Evolutionary conservation across 2,888 invertebrate species (phyloP), one percentile per base, ranked within the genome.

Genomic region (Prosopocoilus inquinatus): DNA sequence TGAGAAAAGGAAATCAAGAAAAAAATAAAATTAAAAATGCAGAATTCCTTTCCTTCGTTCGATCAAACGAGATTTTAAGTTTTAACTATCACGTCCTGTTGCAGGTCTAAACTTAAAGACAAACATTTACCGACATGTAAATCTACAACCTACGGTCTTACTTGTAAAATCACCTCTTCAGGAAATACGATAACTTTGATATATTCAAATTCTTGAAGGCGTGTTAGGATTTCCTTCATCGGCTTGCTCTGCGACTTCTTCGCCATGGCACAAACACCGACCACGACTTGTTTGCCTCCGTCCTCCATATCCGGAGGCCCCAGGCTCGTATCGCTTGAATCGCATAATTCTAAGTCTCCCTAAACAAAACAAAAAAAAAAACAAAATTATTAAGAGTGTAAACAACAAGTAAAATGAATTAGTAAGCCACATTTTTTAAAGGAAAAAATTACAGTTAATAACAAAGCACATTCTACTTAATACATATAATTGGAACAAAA

Each of bases 221-320:
- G 84, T 1, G 92, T 94, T 55, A 99, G 84, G 69, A 99, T 99
- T 79, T 98, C 98, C 74, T 92, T 92, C 99, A 99, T 99, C 9
- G 99, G 99, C 78, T 97, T 98, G 63, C 97, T 96, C 74, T 95
- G 93, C 35, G 97, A 96, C 79, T 99, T 99, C 80, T 99, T 98
- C 72, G 94, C 91, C 99, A 99, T 99, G 65, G 99, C 98, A 82
- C 99, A 99, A 57, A 99, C 91, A 60, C 99, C 99, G 69, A 99
- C 96, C 75, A 96, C 85, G 68, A 99, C 95, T 73, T 96, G 93
- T 77, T 94, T 94, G 69, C 89, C 90, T 74, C 81, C 84, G 46
- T 80, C 81, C 59, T 81, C 82, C 73, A 78, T 69, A 59, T 79
- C 81, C 63, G 75, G 75, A 57, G 70, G 65, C 53, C 75, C 77